Base-by-base conservation (phyloP, 2,888 invertebrate genomes). In the Macrosiphum euphorbiae region DNA sequence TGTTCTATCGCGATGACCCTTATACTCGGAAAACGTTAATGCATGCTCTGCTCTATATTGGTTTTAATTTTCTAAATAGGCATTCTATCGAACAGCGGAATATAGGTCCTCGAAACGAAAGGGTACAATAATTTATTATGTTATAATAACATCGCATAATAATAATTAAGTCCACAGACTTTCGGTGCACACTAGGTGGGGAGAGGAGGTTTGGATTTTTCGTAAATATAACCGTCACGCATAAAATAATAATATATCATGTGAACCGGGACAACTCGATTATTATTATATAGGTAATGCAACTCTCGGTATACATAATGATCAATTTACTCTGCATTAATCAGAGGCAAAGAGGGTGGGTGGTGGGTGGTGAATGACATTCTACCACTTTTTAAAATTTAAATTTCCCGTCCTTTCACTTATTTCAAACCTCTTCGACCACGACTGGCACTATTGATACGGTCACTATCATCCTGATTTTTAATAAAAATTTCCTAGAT, bases 1-100 rank as follows among this genome's bases (percentile, higher is more conserved):
- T 44, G 24, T 44, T 55, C 41, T 88, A 88, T 88, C 88, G 88
- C 88, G 88, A 88, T 88, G 88, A 88, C 88, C 88, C 88, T 41
- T 88, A 55, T 41, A 13, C 88, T 88, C 28, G 88, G 26, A 41
- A 55, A 35, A 52, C 24, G 52, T 11, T 50, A 88, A 88, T 55
- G 41, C 41, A 58, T 55, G 55, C 41, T 13, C 55, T 24, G 55
- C 5, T 26, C 26, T 85, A 44, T 85, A 44, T 88, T 11, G 55
- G 88, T 88, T 88, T 88, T 88, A 88, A 58, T 88, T 88, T 58
- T 55, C 55, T 55, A 26, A 88, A 41, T 55, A 58, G 41, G 7
- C 88, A 41, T 41, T 41, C 58, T 11, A 20, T 41, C 55, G 28
- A 26, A 55, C 55, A 0, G 35, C 8, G 8, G 2, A 35, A 20